Conservation (phyloP, 2,888 invertebrate genomes). For the Xanthia icteritia region DNA sequence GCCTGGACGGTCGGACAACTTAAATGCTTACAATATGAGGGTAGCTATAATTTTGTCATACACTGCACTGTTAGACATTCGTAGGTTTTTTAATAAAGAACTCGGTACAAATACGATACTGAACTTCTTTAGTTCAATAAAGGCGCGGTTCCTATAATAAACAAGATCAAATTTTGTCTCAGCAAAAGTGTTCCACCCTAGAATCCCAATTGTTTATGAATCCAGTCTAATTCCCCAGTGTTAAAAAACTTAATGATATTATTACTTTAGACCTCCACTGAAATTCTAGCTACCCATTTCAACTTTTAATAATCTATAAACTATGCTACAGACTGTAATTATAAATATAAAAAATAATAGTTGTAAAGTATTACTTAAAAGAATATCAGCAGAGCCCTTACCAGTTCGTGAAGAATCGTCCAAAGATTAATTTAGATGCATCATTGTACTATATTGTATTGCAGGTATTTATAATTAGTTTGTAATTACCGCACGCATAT, state of each 20-base stretch:
- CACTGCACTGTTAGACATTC: constrained; percentile 3
- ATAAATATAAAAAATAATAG: constrained; percentile 44
- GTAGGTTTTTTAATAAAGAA: background rate
- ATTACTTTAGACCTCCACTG: constrained; percentile 4
- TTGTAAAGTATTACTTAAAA: constrained; percentile 56
- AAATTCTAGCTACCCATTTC: constrained; percentile 62
- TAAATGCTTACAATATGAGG: constrained; percentile 41
- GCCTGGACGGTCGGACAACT: constrained; percentile 53
- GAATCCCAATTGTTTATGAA: constrained; percentile 1
- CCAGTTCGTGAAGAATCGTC: constrained; percentile 86
- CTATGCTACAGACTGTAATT: constrained; percentile 38
- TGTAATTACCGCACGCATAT: constrained; percentile 76
- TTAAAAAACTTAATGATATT: constrained; percentile 14
- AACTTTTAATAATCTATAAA: constrained; percentile 31
- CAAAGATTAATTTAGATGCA: constrained; percentile 82
- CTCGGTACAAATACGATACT: background rate
- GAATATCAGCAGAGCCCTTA: constrained; percentile 82
- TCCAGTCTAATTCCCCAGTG: background rate
- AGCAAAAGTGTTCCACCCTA: background rate
- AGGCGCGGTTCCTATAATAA: background rate
- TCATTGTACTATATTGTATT: constrained; percentile 74
- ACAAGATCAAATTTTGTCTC: background rate
- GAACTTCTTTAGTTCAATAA: background rate
- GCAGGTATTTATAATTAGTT: constrained; percentile 73
- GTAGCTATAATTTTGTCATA: constrained; percentile 54